Base-by-base conservation (phyloP, 2,888 invertebrate species). In the Ecliptopera silaceata region DNA sequence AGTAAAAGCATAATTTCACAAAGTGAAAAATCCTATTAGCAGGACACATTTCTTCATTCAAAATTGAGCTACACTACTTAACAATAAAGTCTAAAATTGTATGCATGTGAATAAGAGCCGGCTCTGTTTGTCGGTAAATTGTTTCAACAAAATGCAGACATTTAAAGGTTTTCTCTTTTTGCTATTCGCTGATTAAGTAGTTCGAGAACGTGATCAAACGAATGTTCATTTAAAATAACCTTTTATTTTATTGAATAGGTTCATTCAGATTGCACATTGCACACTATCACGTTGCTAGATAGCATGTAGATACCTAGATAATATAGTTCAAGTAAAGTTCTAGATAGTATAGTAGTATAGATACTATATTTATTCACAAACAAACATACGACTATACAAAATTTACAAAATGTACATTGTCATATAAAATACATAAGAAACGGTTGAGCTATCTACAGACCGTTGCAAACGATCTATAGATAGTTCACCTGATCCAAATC, bases 131-230 rank as follows among this genome's bases (percentile, higher is more conserved):
- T 31, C 11, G 11, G 22, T 22, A 1, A 34, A 36, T 36, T 36
- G 15, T 36, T 36, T 36, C 15, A 36, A 36, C 36, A 36, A 36
- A 34, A 36, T 15, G 36, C 36, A 36, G 36, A 48, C 50, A 18
- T 41, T 36, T 42, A 13, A 13, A n/a, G 4, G 38, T 49, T 41
- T 49, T 32, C 8, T 34, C 15, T 29, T 2, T 48, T 39, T 39
- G 38, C 32, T 29, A 39, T 41, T 31, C 49, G 41, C 29, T 49
- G 39, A 49, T 49, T 41, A 26, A 26, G 26, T 6, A 49, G 31
- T 41, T 31, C 41, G 18, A 49, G 41, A 39, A 49, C 49, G 49
- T 41, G 49, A 49, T 20, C 4, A 10, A 41, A 39, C 48, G 46
- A 49, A 29, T 20, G 31, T 32, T 20, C 38, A 15, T 34, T n/a